Percentiles rank a stretch among this genome's conserved stretches.
Evolutionary conservation across 1,140 invertebrate genomes (phyloP).

Genomic region (Camponotus vicinus): DNA sequence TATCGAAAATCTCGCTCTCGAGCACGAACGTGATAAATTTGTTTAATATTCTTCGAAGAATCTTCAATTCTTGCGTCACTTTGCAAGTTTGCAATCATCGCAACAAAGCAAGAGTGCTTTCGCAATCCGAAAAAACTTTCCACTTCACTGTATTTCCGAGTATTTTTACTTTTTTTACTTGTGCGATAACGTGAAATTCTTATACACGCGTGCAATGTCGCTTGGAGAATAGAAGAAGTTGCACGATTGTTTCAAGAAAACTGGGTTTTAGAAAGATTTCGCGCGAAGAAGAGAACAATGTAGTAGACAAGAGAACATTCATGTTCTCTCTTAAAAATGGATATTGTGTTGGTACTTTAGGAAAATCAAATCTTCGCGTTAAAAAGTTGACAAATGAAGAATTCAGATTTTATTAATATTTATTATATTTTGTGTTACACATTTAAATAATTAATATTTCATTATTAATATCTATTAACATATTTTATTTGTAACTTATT

Average conservation of each 20-base stretch:
- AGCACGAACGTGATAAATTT: not conserved
- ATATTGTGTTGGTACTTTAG: slow-evolving; percentile 10
- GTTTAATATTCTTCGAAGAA: not conserved
- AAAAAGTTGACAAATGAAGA: not conserved
- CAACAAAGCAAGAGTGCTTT: not conserved
- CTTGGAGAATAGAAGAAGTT: slow-evolving; percentile 34
- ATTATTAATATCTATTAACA: not conserved
- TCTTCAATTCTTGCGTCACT: slow-evolving; percentile 32
- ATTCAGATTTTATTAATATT: not conserved
- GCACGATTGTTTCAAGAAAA: slow-evolving; percentile 42
- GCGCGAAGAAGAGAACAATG: not conserved
- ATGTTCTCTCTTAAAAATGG: not conserved
- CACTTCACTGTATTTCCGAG: not conserved
- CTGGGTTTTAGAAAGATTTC: slow-evolving; percentile 38
- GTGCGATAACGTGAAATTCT: slow-evolving; percentile 26
- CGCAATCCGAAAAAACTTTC: slow-evolving; percentile 36
- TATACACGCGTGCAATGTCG: slow-evolving; percentile 25
- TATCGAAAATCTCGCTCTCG: not conserved
- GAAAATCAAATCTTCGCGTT: not conserved
- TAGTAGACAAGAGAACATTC: not conserved
- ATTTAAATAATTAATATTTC: not conserved
- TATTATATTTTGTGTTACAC: not conserved
- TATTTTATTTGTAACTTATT: not conserved
- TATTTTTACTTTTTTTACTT: slow-evolving; percentile 37
- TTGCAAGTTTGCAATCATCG: slow-evolving; percentile 18